Evolutionary conservation across 2,797 vertebrate genomes (phyloP), one percentile per base, ranked within the genome.

Genomic region (Hapalemur alaotrensis): DNA sequence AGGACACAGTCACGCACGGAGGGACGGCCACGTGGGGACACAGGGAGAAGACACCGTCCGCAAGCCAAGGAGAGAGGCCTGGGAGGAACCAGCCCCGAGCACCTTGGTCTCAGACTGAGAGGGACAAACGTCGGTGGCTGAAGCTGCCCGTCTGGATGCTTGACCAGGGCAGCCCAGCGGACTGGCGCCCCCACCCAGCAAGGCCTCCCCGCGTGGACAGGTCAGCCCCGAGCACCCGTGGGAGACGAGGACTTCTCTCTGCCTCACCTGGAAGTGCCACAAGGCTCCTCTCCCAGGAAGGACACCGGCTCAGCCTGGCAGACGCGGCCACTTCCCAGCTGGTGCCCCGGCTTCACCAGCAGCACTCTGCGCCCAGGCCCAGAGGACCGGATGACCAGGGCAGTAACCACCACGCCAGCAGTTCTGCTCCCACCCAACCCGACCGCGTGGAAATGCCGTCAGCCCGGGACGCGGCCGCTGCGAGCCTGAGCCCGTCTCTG

Each of bases 361-460:
- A 2, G 73, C 0, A 4, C 79, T 46, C 6, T 14, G 59, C 13
- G 32, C 38, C 4, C 17, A 4, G 1, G 9, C 28, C 38, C 46
- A 7, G 7, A 23, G 1, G 46, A 28, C 72, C 32, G 1, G 23
- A 54, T 12, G 15, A 4, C 46, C 2, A 2, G 50, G 61, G 52
- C 50, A 13, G 80, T 80, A 2, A 43, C 17, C 18, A 18, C 28
- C 5, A 70, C 2, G 4, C 43, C 2, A 2, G 10, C 2, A 6
- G 22, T 11, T 18, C 43, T 13, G 67, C 43, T 25, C 32, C 65
- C 12, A 7, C 0, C 0, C 1, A 30, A n/a, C 67, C 35, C 2
- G 2, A 9, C 25, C 0, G 2, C 0, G 1, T 41, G 70, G 70
- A 11, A 18, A 46, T 0, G 3, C 43, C 0, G 7, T 2, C 1